Evolutionary conservation across 2,888 invertebrate genomes (phyloP), one percentile per base, ranked within the genome.

Genomic region (Eupithecia pulchellata): DNA sequence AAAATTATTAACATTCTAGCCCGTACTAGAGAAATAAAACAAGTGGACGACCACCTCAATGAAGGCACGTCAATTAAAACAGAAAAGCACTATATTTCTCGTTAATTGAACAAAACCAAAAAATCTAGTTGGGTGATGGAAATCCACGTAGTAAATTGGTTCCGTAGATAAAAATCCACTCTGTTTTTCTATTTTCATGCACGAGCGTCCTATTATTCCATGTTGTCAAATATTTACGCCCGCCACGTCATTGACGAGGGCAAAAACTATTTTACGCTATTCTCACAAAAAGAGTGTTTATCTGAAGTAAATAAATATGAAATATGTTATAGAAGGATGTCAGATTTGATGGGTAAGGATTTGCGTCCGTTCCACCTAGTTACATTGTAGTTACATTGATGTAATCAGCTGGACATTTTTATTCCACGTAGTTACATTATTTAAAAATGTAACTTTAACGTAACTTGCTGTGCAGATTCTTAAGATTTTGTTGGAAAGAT

Each of bases 221-320:
- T 75, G 82, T 81, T 86, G 87, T 86, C 86, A 87, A 86, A 86
- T 80, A 86, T 89, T 86, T 81, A 87, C 88, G 85, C 82, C 68
- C 71, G 74, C 69, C 79, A 80, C 79, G 73, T 79, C 78, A 82
- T 86, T 87, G 88, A 88, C 84, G 83, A 86, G 86, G 88, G 86
- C 79, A 82, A 82, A 47, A 86, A 83, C 84, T 84, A 84, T 84
- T 85, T 84, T 79, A 83, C 83, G 85, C 79, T 81, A 77, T 73
- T 77, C 77, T 73, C 75, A 82, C 78, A 81, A 74, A 74, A 73
- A 82, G 78, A 82, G 78, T 78, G 80, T 84, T 79, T 83, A 82
- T 83, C 76, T 75, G 69, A 76, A 74, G 79, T 79, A 80, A 81
- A 81, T 84, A 82, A 84, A 84, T 83, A 81, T 82, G 71, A 78